Conservation (phyloP, 2,888 invertebrate species). For the Dorcus hopei region DNA sequence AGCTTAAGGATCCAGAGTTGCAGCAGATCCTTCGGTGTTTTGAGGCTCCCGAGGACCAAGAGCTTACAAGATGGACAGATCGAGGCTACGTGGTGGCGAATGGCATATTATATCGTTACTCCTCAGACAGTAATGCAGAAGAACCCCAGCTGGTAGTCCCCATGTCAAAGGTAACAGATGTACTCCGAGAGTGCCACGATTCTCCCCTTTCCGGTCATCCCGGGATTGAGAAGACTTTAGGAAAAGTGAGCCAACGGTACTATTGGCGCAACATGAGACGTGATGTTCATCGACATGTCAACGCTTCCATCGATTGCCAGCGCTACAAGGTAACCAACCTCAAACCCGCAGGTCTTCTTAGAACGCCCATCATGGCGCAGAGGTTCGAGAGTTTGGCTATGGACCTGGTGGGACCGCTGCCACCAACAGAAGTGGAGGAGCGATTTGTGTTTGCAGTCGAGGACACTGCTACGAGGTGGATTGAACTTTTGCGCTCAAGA, state of each 20-base stretch:
- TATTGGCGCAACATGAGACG: too few species aligned
- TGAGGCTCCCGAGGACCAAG: background rate
- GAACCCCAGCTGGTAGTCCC: conserved; percentile 16
- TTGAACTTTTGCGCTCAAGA: too few species aligned
- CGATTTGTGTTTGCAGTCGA: too few species aligned
- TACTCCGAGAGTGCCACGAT: background rate
- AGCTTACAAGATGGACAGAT: background rate
- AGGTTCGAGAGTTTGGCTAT: background rate
- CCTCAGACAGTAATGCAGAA: conserved; percentile 16
- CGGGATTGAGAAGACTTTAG: too few species aligned
- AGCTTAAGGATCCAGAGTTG: background rate
- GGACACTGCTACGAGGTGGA: too few species aligned
- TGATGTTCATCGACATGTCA: background rate
- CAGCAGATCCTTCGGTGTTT: background rate
- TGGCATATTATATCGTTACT: conserved; percentile 17
- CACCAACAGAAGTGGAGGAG: too few species aligned
- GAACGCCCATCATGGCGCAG: background rate
- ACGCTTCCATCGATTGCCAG: background rate
- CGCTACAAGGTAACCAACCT: conserved; percentile 13
- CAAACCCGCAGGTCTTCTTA: background rate
- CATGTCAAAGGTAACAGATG: background rate
- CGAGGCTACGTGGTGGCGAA: conserved; percentile 16
- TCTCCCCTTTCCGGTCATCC: too few species aligned
- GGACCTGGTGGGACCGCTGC: background rate
- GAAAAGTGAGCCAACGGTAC: background rate